Evolutionary conservation across 1,140 invertebrate species (phyloP).

Genomic region (Drosophila varians): DNA sequence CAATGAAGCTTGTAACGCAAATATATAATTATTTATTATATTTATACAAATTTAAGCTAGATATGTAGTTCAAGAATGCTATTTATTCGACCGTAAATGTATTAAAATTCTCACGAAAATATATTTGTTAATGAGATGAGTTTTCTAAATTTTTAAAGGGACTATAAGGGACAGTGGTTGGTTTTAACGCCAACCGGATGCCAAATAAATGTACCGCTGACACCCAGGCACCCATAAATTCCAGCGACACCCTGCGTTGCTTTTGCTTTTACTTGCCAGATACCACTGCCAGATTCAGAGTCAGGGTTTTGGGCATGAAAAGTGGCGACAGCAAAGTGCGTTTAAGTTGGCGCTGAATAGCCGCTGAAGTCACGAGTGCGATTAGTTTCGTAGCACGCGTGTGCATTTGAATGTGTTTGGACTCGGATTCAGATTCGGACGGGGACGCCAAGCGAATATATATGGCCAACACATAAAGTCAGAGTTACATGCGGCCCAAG

Average conservation of each 20-base stretch:
- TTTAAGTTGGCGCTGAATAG: conserved; percentile 22
- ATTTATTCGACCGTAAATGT: too few relatives aligned
- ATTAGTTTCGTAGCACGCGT: conserved; percentile 52
- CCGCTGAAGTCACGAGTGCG: conserved; percentile 19
- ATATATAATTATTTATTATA: too few relatives aligned
- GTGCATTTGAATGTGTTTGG: conserved; percentile 53
- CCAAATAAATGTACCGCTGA: conserved; percentile 42
- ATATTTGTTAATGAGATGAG: not conserved
- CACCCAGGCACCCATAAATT: conserved; percentile 52
- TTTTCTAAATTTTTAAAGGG: not conserved
- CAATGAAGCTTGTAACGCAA: too few relatives aligned
- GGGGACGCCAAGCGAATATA: conserved; percentile 25
- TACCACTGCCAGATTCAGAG: conserved; percentile 3
- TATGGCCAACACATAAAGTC: conserved; percentile 15
- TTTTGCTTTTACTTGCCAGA: not conserved
- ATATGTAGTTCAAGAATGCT: too few relatives aligned
- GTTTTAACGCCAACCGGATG: conserved; percentile 53
- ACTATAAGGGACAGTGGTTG: not conserved
- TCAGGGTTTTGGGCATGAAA: conserved; percentile 59
- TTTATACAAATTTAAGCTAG: too few relatives aligned
- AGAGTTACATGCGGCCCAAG: conserved; percentile 14
- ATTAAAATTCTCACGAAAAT: not conserved
- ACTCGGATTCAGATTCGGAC: not conserved
- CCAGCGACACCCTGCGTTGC: conserved; percentile 24
- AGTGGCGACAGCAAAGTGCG: conserved; percentile 53